Evolutionary conservation across 2,888 invertebrate genomes (phyloP).

Genomic region (Nasonovia ribisnigri): DNA sequence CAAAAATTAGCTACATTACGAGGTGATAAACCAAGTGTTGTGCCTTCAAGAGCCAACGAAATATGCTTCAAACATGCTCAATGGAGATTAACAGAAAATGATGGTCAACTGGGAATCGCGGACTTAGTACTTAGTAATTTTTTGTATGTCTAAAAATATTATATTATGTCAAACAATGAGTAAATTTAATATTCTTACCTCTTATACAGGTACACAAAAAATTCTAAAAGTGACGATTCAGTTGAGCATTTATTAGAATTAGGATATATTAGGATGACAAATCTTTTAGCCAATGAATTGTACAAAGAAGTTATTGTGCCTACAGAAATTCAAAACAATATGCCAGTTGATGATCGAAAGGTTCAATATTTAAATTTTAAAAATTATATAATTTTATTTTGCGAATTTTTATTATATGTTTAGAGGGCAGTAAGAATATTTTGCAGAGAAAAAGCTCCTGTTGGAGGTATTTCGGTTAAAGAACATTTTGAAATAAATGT

Average conservation of each 20-base stretch:
- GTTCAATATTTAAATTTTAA: constrained; percentile 68
- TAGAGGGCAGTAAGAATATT: constrained; percentile 90
- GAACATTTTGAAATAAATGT: constrained; percentile 99
- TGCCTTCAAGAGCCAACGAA: constrained; percentile 85
- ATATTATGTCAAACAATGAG: background rate
- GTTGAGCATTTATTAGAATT: constrained; percentile 97
- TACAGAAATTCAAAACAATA: constrained; percentile 84
- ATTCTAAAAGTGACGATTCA: constrained; percentile 95
- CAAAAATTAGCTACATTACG: constrained; percentile 76
- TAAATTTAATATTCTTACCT: constrained; percentile 33
- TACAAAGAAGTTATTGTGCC: constrained; percentile 90
- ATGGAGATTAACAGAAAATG: constrained; percentile 97
- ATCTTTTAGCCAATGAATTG: constrained; percentile 92
- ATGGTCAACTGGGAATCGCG: constrained; percentile 97
- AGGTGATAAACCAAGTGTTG: constrained; percentile 80
- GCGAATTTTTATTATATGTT: constrained; percentile 68
- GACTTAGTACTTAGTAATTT: constrained; percentile 96
- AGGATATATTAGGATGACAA: constrained; percentile 95
- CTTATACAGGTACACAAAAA: constrained; percentile 87
- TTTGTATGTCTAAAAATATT: constrained; percentile 75
- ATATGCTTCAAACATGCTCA: constrained; percentile 99
- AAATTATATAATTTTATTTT: background rate
- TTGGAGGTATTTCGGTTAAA: constrained; percentile 98
- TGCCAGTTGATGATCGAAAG: constrained; percentile 88
- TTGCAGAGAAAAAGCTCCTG: constrained; percentile 95